A percentile compares a stretch with the other conserved stretches of the same genome.
These are phyloP conservation scores for Anoura caudifer DNA, from an alignment of 2,113 vertebrate species.

Conservation along the genomic window DNA sequence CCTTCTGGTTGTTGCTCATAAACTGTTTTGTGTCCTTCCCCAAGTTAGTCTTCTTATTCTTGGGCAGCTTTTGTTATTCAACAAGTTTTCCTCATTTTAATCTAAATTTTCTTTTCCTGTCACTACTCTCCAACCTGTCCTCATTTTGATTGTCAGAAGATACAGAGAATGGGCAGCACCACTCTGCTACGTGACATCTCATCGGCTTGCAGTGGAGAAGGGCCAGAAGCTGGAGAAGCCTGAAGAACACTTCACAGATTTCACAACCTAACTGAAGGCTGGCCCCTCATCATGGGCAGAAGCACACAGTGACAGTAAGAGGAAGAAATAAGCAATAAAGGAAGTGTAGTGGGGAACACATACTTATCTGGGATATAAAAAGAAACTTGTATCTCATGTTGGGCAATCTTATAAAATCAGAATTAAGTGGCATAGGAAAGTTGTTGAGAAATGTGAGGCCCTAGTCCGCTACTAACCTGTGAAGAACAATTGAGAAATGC, in stretches of 20 bases:
- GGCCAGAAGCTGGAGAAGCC: background rate
- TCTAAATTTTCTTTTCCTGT: background rate
- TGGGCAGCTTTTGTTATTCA: background rate
- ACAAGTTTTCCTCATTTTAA: background rate
- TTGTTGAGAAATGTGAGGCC: background rate
- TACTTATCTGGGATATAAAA: slow-evolving; percentile 4
- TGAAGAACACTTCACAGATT: background rate
- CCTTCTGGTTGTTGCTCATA: background rate
- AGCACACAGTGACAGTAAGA: background rate
- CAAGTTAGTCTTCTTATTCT: background rate
- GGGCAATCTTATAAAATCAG: background rate
- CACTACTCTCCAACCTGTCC: background rate
- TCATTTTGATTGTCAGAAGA: background rate
- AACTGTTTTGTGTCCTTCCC: background rate
- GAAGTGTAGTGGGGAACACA: background rate
- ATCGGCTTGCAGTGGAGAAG: background rate
- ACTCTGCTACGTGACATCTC: background rate
- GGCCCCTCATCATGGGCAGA: background rate
- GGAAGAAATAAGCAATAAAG: background rate
- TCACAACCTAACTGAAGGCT: background rate
- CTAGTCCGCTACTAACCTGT: fast-evolving
- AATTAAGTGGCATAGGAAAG: background rate
- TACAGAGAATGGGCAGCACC: background rate
- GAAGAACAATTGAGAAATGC: slow-evolving; percentile 37
- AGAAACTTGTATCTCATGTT: background rate